Conservation (phyloP, 2,113 vertebrate species). For the Triplophysa tibetana region DNA sequence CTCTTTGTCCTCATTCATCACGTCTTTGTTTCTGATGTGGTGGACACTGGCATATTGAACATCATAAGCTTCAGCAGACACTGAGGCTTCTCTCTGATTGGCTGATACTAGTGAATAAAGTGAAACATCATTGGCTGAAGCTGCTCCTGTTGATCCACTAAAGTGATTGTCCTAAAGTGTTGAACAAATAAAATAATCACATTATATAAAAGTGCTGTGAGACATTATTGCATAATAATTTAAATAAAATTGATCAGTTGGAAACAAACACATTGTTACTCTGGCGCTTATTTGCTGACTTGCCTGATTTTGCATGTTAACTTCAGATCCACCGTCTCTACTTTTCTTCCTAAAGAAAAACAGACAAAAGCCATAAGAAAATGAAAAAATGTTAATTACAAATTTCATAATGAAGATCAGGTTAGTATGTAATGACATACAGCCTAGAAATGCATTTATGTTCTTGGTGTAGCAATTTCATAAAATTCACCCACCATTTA, state of each 20-base stretch:
- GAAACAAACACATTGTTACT: too few relatives aligned
- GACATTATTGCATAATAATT: too few relatives aligned
- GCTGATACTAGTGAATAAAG: background rate
- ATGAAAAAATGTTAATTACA: too few relatives aligned
- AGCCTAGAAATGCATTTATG: too few relatives aligned
- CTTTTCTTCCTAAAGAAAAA: background rate
- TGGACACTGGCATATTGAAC: constrained; percentile 15
- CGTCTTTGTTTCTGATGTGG: background rate
- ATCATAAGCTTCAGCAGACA: background rate
- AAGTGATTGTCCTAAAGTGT: background rate
- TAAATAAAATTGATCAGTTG: too few relatives aligned
- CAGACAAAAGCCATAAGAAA: too few relatives aligned
- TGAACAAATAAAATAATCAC: too few relatives aligned
- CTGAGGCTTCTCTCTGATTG: background rate
- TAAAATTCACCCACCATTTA: too few relatives aligned
- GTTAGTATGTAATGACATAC: too few relatives aligned
- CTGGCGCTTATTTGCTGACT: background rate
- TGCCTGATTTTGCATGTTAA: constrained; percentile 3
- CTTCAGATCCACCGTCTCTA: background rate
- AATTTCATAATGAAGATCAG: too few relatives aligned
- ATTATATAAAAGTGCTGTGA: too few relatives aligned
- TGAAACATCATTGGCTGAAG: background rate
- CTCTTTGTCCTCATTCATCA: background rate
- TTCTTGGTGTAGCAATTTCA: too few relatives aligned
- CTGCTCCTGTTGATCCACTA: background rate